A percentile compares a stretch with the other conserved stretches of the same genome.
phyloP scores from a whole-genome alignment of 2,797 vertebrate species.

The Morelia viridis region DNA sequence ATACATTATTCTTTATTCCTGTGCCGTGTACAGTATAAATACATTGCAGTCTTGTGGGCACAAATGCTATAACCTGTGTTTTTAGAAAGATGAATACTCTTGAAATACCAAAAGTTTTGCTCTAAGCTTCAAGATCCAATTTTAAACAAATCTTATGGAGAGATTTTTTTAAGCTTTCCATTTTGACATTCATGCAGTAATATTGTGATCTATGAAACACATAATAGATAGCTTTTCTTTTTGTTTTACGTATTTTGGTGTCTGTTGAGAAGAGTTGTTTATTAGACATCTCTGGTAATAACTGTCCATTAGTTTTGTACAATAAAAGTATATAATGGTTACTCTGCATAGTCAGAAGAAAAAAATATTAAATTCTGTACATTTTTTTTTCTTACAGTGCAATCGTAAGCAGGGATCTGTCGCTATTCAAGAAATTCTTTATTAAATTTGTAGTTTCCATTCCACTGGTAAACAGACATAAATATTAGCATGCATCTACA shows the following conservation, averaged over 20 bases:
- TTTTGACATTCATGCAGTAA: neutral
- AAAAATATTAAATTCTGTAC: slow-evolving; percentile 26
- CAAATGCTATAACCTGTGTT: slow-evolving; percentile 2
- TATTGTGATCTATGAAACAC: neutral
- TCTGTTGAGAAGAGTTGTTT: neutral
- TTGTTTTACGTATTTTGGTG: neutral
- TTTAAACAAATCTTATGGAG: neutral
- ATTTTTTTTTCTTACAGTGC: slow-evolving; percentile 74
- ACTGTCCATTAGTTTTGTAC: neutral
- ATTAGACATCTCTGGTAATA: neutral
- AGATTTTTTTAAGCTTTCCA: slow-evolving; percentile 2
- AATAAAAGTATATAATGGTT: neutral
- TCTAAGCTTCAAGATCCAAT: neutral
- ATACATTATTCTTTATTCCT: neutral
- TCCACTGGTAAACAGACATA: slow-evolving; percentile 78
- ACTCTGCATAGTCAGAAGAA: neutral
- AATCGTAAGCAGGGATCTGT: slow-evolving; percentile 84
- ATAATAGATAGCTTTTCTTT: neutral
- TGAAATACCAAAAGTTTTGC: neutral
- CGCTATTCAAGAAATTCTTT: slow-evolving; percentile 82
- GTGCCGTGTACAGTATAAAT: neutral
- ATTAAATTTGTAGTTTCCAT: slow-evolving; percentile 82
- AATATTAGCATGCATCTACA: slow-evolving; percentile 38
- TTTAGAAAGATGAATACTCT: neutral
- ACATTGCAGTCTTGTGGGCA: neutral